These are phyloP conservation scores for Cremastobaeus sp. DNA, from an alignment of 2,888 invertebrate genomes.

Conservation along the genomic window DNA sequence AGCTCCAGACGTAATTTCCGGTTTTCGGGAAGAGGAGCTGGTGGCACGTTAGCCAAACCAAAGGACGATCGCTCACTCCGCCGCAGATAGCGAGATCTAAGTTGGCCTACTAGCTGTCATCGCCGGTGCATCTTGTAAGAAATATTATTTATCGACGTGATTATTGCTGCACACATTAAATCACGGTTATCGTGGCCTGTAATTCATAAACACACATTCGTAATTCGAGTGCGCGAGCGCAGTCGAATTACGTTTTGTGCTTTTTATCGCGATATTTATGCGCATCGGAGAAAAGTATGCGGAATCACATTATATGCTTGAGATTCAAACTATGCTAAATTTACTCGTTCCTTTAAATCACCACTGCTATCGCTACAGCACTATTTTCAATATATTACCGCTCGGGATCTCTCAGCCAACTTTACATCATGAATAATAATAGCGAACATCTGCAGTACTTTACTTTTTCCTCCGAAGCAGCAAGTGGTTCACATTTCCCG, in stretches of 20 bases:
- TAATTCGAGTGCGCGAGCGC: too few species aligned
- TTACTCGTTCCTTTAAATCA: slow-evolving; percentile 32
- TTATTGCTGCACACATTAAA: neutral
- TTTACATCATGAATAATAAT: slow-evolving; percentile 74
- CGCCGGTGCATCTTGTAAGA: slow-evolving; percentile 19
- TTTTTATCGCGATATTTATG: too few species aligned
- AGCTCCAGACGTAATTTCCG: slow-evolving; percentile 78
- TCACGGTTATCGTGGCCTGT: too few species aligned
- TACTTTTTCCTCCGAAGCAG: slow-evolving; percentile 36
- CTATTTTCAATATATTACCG: slow-evolving; percentile 36
- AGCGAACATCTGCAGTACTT: slow-evolving; percentile 65
- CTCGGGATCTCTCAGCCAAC: slow-evolving; percentile 64
- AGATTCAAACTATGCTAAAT: slow-evolving; percentile 27
- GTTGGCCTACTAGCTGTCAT: slow-evolving; percentile 54
- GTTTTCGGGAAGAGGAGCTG: slow-evolving; percentile 67
- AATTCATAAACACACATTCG: too few species aligned
- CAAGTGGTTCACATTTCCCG: too few species aligned
- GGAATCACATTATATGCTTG: neutral
- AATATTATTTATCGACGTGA: slow-evolving; percentile 6
- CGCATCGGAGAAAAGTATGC: neutral
- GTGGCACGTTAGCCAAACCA: slow-evolving; percentile 72
- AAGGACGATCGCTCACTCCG: slow-evolving; percentile 73
- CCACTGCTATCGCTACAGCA: slow-evolving; percentile 22
- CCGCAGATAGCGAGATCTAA: slow-evolving; percentile 67
- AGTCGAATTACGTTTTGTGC: too few species aligned